These are phyloP conservation scores for Danaus melanippus DNA, from an alignment of 1,140 invertebrate genomes.

Conservation along the genomic window DNA sequence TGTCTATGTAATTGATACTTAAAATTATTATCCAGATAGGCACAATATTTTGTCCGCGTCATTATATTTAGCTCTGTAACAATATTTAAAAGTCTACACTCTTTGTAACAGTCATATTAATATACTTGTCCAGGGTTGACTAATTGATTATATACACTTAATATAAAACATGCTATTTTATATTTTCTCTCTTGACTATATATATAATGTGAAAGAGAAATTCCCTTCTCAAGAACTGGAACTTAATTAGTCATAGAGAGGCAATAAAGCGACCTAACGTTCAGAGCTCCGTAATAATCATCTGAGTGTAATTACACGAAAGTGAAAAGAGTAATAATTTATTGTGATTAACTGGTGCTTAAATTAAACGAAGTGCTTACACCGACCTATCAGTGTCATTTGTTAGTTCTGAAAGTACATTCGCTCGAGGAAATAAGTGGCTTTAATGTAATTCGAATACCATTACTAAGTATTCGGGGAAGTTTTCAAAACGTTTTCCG, in stretches of 20 bases:
- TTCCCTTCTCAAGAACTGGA: constrained; percentile 5
- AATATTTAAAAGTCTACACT: constrained; percentile 11
- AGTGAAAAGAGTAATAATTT: constrained; percentile 13
- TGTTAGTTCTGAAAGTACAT: constrained; percentile 16
- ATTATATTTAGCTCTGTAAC: constrained; percentile 25
- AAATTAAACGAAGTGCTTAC: constrained; percentile 14
- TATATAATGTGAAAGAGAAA: too few species aligned
- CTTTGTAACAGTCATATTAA: too few species aligned
- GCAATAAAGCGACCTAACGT: constrained; percentile 16
- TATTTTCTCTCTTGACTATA: too few species aligned
- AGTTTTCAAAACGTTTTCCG: constrained; percentile 13
- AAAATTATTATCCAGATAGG: constrained; percentile 26
- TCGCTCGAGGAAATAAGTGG: constrained; percentile 17
- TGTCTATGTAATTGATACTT: constrained; percentile 37
- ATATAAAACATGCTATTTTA: too few species aligned
- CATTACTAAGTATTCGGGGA: constrained; percentile 14
- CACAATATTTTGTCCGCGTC: constrained; percentile 19
- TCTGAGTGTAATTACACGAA: constrained; percentile 12
- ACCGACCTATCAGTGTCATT: constrained; percentile 6
- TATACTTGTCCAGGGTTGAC: too few species aligned
- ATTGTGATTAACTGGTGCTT: constrained; percentile 13
- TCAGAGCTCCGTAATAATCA: constrained; percentile 8
- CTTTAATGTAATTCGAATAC: constrained; percentile 12
- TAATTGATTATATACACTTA: too few species aligned
- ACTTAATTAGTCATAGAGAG: constrained; percentile 15